Conservation (phyloP, 2,113 vertebrate genomes). For the Tetrax tetrax region DNA sequence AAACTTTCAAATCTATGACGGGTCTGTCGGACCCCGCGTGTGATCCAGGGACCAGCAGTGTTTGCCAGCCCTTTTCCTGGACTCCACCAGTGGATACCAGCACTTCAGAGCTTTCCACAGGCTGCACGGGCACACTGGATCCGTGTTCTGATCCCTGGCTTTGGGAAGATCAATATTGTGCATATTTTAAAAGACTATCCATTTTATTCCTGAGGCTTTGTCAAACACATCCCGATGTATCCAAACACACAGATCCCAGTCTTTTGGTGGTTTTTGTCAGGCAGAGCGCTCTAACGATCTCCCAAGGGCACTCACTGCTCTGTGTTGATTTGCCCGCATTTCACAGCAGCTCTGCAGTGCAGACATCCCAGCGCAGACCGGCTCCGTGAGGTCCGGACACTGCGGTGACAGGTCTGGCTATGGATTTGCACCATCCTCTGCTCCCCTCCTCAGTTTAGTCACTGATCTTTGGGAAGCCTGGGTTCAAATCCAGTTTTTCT, state of each 20-base stretch:
- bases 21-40: neutral
- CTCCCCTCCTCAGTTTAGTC: neutral
- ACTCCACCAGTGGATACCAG: neutral
- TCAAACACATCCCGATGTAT: neutral
- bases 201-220: neutral
- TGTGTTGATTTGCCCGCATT: neutral
- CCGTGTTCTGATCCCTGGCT: neutral
- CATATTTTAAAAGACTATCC: neutral
- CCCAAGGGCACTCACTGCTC: neutral
- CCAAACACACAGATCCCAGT: neutral
- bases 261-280: neutral
- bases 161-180: neutral
- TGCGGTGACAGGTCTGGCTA: neutral
- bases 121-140: neutral
- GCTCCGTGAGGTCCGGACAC: too few relatives aligned
- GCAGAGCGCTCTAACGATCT: neutral
- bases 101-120: neutral
- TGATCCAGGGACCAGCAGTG: neutral
- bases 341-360: neutral
- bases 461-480: neutral
- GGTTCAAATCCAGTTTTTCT: neutral
- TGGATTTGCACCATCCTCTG: neutral
- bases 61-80: neutral
- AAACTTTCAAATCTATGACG: neutral
- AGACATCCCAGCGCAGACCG: neutral